Evolutionary conservation across 2,888 invertebrate species (phyloP).

Genomic region (Boloria selene): DNA sequence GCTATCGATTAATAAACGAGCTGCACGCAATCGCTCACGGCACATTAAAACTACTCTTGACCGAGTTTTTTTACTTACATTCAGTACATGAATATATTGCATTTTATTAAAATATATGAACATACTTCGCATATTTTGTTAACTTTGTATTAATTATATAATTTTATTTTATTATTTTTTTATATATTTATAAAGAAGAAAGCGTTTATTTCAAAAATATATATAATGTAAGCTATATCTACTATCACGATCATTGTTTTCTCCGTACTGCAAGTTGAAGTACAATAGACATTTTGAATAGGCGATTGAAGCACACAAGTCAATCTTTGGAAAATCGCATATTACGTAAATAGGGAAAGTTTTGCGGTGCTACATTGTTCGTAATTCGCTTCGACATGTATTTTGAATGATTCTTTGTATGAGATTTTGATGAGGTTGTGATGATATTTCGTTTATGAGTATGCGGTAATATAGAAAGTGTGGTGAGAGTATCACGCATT

Average conservation of each 20-base stretch:
- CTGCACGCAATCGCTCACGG: constrained; percentile 21
- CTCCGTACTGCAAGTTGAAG: constrained; percentile 13
- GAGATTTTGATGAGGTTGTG: constrained; percentile 16
- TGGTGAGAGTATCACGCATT: not conserved
- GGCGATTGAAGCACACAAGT: constrained; percentile 33
- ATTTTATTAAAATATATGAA: not conserved
- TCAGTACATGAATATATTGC: not conserved
- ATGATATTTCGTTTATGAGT: not conserved
- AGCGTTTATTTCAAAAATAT: too few species aligned
- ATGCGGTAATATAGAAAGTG: constrained; percentile 14
- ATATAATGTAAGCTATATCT: not conserved
- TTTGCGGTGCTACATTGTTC: constrained; percentile 26
- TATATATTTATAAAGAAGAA: not conserved
- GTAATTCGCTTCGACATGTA: constrained; percentile 16
- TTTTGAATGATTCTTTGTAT: constrained; percentile 20
- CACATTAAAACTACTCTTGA: constrained; percentile 33
- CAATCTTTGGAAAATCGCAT: constrained; percentile 36
- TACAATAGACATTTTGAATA: constrained; percentile 38
- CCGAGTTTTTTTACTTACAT: constrained; percentile 23
- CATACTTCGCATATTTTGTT: too few species aligned
- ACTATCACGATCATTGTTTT: constrained; percentile 17
- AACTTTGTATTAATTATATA: too few species aligned
- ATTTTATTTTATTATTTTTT: too few species aligned
- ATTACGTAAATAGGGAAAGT: constrained; percentile 32
- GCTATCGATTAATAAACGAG: constrained; percentile 20